These are phyloP conservation scores for Listrodromus nycthemerus DNA, from an alignment of 2,888 invertebrate species.

Conservation along the genomic window DNA sequence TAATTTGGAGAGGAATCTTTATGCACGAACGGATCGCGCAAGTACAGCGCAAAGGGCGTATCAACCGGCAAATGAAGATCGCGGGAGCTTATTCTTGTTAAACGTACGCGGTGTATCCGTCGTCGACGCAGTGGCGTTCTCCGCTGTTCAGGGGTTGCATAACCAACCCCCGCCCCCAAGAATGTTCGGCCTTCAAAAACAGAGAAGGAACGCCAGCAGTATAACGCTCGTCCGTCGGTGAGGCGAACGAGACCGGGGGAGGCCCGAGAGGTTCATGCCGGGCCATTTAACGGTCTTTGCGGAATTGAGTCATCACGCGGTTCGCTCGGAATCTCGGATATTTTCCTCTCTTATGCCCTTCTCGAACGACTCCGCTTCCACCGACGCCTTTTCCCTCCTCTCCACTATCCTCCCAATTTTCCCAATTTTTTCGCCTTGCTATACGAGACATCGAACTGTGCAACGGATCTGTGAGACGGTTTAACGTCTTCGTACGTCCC, in stretches of 20 bases:
- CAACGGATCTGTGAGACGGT: neutral
- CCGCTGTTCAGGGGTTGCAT: conserved; percentile 35
- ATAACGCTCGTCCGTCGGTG: conserved; percentile 51
- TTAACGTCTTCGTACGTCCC: neutral
- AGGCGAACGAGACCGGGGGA: conserved; percentile 66
- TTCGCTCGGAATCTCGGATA: conserved; percentile 84
- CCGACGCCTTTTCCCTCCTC: conserved; percentile 85
- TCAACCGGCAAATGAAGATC: conserved; percentile 41
- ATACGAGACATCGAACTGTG: conserved; percentile 3
- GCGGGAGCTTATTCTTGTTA: conserved; percentile 25
- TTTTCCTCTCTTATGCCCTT: conserved; percentile 87
- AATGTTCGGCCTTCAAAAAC: conserved; percentile 83
- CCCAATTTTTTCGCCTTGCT: conserved; percentile 34
- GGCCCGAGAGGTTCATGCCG: conserved; percentile 78
- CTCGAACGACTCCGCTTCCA: conserved; percentile 84
- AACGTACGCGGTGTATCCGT: conserved; percentile 50
- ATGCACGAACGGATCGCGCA: conserved; percentile 31
- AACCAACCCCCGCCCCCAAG: conserved; percentile 73
- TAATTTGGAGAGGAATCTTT: conserved; percentile 38
- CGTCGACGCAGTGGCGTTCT: conserved; percentile 30
- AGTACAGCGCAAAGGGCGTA: conserved; percentile 19
- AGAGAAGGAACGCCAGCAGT: conserved; percentile 76
- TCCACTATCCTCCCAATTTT: conserved; percentile 59
- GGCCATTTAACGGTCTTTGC: conserved; percentile 84
- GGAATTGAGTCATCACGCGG: conserved; percentile 85